phyloP scores from a whole-genome alignment of 2,797 vertebrate genomes.

The Sebastes wilsoni region DNA sequence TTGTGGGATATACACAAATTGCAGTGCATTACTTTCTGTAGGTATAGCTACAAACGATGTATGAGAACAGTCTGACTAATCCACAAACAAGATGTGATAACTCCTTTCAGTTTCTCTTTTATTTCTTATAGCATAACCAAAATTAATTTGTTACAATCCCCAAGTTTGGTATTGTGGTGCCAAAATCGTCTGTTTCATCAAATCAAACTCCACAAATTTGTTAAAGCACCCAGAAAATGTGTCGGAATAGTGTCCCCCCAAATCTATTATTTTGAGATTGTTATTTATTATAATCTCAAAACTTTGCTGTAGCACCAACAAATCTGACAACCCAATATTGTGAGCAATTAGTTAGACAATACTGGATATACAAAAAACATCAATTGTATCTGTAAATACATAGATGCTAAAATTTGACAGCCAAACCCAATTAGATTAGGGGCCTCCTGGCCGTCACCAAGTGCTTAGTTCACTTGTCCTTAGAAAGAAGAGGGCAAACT shows the following conservation, averaged over 20 bases:
- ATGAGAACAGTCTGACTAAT: neutral
- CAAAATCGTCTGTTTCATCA: neutral
- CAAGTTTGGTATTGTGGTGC: neutral
- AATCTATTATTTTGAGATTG: neutral
- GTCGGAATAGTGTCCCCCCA: neutral
- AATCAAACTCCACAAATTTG: neutral
- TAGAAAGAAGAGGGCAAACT: constrained; percentile 26
- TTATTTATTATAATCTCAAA: neutral
- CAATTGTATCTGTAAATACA: neutral
- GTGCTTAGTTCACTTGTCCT: neutral
- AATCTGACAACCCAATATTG: neutral
- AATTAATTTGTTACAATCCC: neutral
- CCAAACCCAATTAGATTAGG: neutral
- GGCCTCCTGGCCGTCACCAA: neutral
- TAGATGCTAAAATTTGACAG: neutral
- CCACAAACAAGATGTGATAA: neutral
- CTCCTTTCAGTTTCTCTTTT: neutral
- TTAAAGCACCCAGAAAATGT: neutral
- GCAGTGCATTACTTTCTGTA: no score
- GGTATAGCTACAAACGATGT: no score
- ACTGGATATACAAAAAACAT: neutral
- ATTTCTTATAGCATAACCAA: neutral
- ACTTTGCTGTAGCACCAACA: neutral
- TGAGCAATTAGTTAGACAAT: neutral
- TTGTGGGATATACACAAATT: no score